These are phyloP conservation scores for Streptopelia turtur DNA, from an alignment of 2,797 vertebrate species.

Conservation along the genomic window DNA sequence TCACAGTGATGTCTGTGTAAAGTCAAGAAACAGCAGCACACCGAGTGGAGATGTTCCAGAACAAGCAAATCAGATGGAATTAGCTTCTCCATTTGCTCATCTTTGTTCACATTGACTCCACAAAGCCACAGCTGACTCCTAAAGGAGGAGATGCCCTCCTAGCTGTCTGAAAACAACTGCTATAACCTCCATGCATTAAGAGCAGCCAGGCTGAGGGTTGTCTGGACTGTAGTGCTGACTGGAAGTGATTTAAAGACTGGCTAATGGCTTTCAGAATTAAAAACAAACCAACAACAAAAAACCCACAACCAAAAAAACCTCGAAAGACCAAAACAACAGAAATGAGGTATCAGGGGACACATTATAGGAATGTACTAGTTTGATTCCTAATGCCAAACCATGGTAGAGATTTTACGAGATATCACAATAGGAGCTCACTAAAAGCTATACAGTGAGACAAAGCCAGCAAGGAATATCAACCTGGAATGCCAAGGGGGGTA, in stretches of 20 bases:
- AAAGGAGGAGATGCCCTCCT: neutral
- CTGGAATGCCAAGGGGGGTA: neutral
- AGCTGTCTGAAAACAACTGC: neutral
- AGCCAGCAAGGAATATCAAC: neutral
- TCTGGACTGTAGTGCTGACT: neutral
- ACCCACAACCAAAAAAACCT: too few species aligned
- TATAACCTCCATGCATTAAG: neutral
- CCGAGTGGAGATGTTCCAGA: neutral
- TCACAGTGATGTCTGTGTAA: neutral
- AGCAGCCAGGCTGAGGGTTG: neutral
- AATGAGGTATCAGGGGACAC: neutral
- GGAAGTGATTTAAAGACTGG: neutral
- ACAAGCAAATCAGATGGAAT: neutral
- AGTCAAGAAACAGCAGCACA: neutral
- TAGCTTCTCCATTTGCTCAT: neutral
- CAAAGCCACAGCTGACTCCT: neutral
- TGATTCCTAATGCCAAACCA: neutral
- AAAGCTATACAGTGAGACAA: neutral
- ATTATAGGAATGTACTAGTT: neutral
- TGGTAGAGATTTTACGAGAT: neutral
- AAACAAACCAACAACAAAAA: neutral
- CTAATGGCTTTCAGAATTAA: neutral
- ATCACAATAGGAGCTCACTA: neutral
- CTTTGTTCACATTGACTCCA: neutral
- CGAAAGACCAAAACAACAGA: neutral